Evolutionary conservation across 2,797 vertebrate genomes (phyloP).

Genomic region (Sebastes oblongus): DNA sequence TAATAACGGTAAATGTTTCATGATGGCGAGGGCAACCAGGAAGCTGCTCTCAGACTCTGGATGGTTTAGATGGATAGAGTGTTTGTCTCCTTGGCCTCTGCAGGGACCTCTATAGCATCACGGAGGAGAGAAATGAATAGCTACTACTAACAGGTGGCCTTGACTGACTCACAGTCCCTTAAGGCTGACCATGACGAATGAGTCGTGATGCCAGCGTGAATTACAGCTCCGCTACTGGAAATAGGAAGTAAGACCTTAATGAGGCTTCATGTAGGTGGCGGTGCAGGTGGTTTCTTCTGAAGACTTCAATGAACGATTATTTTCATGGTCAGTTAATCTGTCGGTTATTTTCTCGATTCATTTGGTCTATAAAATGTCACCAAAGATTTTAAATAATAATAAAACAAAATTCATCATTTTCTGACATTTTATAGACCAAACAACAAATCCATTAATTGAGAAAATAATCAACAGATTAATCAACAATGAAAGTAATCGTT

Average conservation of each 20-base stretch:
- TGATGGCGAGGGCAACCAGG: neutral
- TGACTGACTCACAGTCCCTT: slow-evolving; percentile 55
- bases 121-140: slow-evolving; percentile 41
- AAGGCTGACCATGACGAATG: slow-evolving; percentile 40
- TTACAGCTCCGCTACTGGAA: slow-evolving; percentile 28
- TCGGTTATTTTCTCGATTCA: no score
- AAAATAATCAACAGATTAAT: no score
- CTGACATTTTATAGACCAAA: no score
- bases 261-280: slow-evolving; percentile 1
- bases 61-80: neutral
- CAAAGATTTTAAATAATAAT: no score
- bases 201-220: slow-evolving; percentile 37
- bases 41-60: slow-evolving; percentile 9
- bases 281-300: slow-evolving; percentile 22
- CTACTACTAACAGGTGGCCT: slow-evolving; percentile 66
- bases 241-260: slow-evolving; percentile 32
- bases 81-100: slow-evolving; percentile 33
- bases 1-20: slow-evolving; percentile 20
- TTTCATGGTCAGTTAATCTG: no score
- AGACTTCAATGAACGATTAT: neutral
- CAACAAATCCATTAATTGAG: no score
- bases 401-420: no score
- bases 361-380: no score
- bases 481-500: no score
- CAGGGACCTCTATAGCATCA: slow-evolving; percentile 31